These are phyloP conservation scores for Hemitrygon akajei DNA, from an alignment of 2,797 vertebrate species.

Conservation along the genomic window DNA sequence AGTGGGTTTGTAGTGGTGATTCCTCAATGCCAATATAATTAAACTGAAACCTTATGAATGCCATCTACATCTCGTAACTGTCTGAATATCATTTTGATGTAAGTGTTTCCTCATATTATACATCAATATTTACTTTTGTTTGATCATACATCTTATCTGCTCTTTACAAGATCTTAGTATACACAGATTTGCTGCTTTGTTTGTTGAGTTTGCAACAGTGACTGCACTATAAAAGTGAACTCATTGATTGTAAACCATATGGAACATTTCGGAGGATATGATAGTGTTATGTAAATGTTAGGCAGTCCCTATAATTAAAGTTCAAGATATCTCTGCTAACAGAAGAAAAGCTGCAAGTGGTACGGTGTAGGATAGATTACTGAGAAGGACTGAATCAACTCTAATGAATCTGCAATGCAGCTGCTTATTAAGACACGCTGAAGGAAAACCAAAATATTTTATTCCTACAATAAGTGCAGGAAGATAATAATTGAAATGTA, in stretches of 20 bases:
- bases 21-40: not conserved
- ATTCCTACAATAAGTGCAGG: too few species aligned
- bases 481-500: too few species aligned
- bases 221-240: not conserved
- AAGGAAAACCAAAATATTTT: not conserved
- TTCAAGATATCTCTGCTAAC: not conserved
- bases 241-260: constrained; percentile 6
- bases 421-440: not conserved
- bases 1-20: not conserved
- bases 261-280: not conserved
- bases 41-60: not conserved
- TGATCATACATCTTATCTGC: not conserved
- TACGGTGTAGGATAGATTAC: too few species aligned
- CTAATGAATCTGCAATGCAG: not conserved
- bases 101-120: not conserved
- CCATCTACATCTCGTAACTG: not conserved
- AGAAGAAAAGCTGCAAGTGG: not conserved
- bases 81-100: not conserved
- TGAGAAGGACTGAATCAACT: not conserved
- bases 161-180: not conserved
- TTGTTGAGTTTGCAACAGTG: not conserved
- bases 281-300: not conserved
- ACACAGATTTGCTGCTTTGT: not conserved
- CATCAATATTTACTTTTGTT: not conserved
- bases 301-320: not conserved